Evolutionary conservation across 2,888 invertebrate genomes (phyloP), one percentile per base, ranked within the genome.

Genomic region (Thecocarcelia acutangulata): DNA sequence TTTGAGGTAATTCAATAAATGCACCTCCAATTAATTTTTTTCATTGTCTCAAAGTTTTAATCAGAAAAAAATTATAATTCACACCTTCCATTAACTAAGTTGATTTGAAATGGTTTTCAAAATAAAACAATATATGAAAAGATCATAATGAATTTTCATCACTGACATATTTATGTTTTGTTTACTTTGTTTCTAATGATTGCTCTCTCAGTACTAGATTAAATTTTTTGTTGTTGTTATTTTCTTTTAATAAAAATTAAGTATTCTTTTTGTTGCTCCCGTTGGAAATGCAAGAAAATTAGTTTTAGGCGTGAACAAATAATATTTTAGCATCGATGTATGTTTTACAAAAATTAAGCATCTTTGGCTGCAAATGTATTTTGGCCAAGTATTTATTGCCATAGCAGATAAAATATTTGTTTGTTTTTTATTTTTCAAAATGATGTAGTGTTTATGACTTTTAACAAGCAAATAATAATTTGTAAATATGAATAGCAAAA

Each of bases 101-200:
- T 37, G 28, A 19, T 6, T 52, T 11, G 21, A 44, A 73, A 33
- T 12, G 12, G 9, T 28, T 68, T 75, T 77, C 56, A 75, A 87
- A 40, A 21, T 48, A 70, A 48, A 28, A 33, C 1, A 33, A 33
- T 8, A 33, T 3, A 24, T 3, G 24, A 24, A 24, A 33, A 46
- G 8, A 76, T 70, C 37, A 69, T 82, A 69, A 82, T 88, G 88
- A 88, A 87, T 85, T 87, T 86, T 85, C 82, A 77, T 81, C 87
- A 88, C 87, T 88, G 89, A 89, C 88, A 89, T 87, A 85, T 89
- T 88, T 87, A 88, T 89, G 88, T 81, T 89, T 89, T 89, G 89
- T 89, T 88, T 88, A 87, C 85, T 87, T 86, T 89, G 87, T 88
- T 52, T 52, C 17, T 24, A 24, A 11, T 28, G 17, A 28, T 24